Percentiles rank a stretch among this genome's conserved stretches.
Conservation (phyloP, 2,888 invertebrate genomes). For the Alitta virens region DNA sequence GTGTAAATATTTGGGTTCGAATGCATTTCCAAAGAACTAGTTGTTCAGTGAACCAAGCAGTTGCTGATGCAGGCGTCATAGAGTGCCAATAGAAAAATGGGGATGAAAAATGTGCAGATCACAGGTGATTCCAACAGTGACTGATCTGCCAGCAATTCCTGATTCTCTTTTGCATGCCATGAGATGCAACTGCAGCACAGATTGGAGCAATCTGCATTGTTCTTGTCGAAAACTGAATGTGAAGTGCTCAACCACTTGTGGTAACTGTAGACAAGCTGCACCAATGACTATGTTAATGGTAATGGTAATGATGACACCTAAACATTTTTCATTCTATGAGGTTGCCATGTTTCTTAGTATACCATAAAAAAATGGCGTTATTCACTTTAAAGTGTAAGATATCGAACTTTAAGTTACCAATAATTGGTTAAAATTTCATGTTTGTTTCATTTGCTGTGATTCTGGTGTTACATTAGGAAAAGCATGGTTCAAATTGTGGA, state of each 20-base stretch:
- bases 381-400: too few relatives aligned
- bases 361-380: too few relatives aligned
- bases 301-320: too few relatives aligned
- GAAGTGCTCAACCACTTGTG: conserved; percentile 19
- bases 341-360: too few relatives aligned
- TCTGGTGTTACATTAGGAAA: too few relatives aligned
- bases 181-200: conserved; percentile 26
- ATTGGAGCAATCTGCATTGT: conserved; percentile 25
- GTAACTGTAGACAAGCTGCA: conserved; percentile 13
- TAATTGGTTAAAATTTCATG: too few relatives aligned
- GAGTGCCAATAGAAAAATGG: conserved; percentile 22
- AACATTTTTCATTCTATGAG: too few relatives aligned
- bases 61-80: conserved; percentile 33
- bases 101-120: conserved; percentile 24
- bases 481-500: too few relatives aligned
- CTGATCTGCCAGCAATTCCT: conserved; percentile 26
- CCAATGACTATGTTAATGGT: not conserved
- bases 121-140: conserved; percentile 14
- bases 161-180: conserved; percentile 26
- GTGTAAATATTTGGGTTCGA: too few relatives aligned
- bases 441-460: too few relatives aligned
- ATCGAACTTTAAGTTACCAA: too few relatives aligned
- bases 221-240: conserved; percentile 11
- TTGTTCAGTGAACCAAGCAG: conserved; percentile 23
- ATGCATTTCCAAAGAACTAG: conserved; percentile 13